phyloP scores from a whole-genome alignment of 2,888 invertebrate species.

The Phania funesta region DNA sequence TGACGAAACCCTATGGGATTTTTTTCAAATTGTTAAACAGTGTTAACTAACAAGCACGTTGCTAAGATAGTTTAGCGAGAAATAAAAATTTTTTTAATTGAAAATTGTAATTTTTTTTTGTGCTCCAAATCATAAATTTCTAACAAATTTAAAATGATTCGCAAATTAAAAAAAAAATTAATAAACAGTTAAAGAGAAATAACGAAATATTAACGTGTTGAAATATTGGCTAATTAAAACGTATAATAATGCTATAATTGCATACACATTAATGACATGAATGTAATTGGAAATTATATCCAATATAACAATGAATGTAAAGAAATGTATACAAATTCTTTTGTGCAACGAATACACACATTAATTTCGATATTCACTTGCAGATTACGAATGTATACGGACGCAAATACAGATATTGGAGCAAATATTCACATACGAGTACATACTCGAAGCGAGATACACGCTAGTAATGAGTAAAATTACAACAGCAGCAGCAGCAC shows the following conservation, averaged over 20 bases:
- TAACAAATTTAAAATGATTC: conserved; percentile 36
- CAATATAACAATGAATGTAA: conserved; percentile 53
- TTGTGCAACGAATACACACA: background rate
- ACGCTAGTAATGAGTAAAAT: conserved; percentile 56
- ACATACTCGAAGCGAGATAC: background rate
- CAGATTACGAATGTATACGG: background rate
- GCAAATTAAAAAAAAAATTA: background rate
- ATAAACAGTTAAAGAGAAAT: background rate
- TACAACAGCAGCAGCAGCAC: conserved; percentile 38
- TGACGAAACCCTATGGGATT: too few species aligned
- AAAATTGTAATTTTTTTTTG: background rate
- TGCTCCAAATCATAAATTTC: conserved; percentile 38
- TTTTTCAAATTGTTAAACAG: too few species aligned
- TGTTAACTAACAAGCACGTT: too few species aligned
- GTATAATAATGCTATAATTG: conserved; percentile 64
- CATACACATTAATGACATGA: conserved; percentile 61
- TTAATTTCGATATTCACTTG: background rate
- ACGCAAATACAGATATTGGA: conserved; percentile 4
- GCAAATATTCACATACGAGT: conserved; percentile 15
- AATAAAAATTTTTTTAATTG: background rate
- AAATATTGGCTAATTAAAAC: conserved; percentile 66
- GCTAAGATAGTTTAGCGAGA: background rate
- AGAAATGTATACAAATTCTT: background rate
- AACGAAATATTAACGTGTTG: conserved; percentile 48
- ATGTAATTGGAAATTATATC: conserved; percentile 63